These are phyloP conservation scores for Salmo trutta DNA, from an alignment of 2,797 vertebrate genomes.

Conservation along the genomic window DNA sequence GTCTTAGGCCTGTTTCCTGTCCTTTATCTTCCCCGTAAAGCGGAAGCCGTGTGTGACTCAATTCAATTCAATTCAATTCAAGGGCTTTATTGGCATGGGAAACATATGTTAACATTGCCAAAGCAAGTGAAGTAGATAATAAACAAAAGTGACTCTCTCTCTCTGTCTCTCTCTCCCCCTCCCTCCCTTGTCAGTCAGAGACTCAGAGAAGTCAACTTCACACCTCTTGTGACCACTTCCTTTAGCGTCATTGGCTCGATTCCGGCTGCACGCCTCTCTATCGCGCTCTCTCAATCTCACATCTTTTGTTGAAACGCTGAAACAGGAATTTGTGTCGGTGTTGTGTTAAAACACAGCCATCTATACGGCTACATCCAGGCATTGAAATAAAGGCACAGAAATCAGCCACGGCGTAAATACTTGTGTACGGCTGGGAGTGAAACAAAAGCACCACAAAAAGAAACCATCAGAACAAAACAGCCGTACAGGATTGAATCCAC, in stretches of 20 bases:
- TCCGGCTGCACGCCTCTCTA: background rate
- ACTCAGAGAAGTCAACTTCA: background rate
- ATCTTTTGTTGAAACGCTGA: background rate
- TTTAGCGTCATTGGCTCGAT: slow-evolving; percentile 17
- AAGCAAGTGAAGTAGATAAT: too few species aligned
- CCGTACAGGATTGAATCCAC: background rate
- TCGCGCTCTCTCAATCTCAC: background rate
- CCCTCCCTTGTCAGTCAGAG: slow-evolving; percentile 1
- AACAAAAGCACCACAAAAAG: background rate
- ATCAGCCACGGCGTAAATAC: background rate
- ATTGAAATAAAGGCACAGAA: background rate
- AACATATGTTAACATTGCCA: too few species aligned
- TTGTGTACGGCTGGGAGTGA: background rate
- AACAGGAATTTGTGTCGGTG: background rate
- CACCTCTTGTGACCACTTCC: slow-evolving; percentile 45
- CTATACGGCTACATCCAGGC: background rate
- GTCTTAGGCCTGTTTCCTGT: background rate
- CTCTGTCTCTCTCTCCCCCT: background rate
- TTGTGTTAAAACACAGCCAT: background rate
- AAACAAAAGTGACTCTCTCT: too few species aligned
- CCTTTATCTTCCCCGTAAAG: background rate
- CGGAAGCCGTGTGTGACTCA: background rate
- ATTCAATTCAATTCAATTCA: too few species aligned
- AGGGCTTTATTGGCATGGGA: too few species aligned
- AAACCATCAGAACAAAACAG: background rate